These are phyloP conservation scores for Biston betularia DNA, from an alignment of 2,888 invertebrate species.

Conservation along the genomic window DNA sequence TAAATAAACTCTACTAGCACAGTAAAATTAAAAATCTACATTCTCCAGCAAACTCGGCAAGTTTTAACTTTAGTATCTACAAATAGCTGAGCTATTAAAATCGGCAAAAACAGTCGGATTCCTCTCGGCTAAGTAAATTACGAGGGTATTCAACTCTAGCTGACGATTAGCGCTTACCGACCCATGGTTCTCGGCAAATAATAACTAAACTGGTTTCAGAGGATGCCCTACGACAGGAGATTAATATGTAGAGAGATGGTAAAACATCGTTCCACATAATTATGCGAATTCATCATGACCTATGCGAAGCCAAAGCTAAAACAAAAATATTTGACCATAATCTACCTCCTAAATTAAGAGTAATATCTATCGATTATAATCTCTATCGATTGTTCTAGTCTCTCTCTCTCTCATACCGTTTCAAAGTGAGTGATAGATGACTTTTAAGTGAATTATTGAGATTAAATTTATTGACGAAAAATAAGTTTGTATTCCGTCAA, in stretches of 20 bases:
- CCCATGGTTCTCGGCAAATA: conserved; percentile 13
- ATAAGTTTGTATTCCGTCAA: too few species aligned
- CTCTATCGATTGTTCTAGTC: too few species aligned
- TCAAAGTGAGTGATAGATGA: too few species aligned
- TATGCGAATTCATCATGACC: not conserved
- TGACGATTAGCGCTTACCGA: conserved; percentile 1
- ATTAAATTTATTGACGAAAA: too few species aligned
- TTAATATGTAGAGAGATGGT: too few species aligned
- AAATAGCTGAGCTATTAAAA: conserved; percentile 27
- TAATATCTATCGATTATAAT: too few species aligned
- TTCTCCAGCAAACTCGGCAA: conserved; percentile 6
- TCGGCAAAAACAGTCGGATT: conserved; percentile 17
- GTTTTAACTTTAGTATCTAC: conserved; percentile 2
- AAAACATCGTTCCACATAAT: not conserved
- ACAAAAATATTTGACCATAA: too few species aligned
- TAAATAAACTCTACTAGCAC: not conserved
- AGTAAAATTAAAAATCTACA: not conserved
- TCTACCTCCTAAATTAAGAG: too few species aligned
- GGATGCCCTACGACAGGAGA: conserved; percentile 17
- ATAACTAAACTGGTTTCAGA: conserved; percentile 15
- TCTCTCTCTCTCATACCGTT: too few species aligned
- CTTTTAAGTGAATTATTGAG: too few species aligned
- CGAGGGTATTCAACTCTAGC: conserved; percentile 29
- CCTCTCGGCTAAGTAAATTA: conserved; percentile 26
- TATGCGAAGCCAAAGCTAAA: too few species aligned